Base-by-base conservation (phyloP, 2,797 vertebrate species). In the Enteromius trimaculatus region DNA sequence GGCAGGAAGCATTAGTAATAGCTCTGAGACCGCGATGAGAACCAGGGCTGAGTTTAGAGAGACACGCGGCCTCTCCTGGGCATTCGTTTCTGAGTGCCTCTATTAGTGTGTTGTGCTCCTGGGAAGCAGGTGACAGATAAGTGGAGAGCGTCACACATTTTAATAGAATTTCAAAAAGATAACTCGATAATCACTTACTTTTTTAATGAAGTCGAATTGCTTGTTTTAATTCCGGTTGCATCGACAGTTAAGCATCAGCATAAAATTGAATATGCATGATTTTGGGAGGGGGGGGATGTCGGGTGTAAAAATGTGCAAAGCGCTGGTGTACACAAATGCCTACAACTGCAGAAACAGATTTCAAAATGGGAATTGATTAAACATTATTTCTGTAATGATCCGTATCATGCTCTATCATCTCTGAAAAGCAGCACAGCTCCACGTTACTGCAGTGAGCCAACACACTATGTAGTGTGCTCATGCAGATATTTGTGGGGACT, bases 111-210 rank as follows among this genome's bases (percentile, higher is more conserved):
- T 90, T 79, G 88, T 88, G 91, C 94, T 92, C 94, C 82, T 89
- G 95, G 94, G 95, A 95, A 90, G 90, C 93, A 95, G 95, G 94
- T 95, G 94, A 95, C 93, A 94, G 95, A 96, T 94, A 95, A 94
- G 94, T 93, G 92, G 87, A 88, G 92, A 92, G 92, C 91, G 91
- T 90, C 92, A 92, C 93, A 93, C 93, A 90, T 94, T 95, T 95
- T 95, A 96, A 95, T 95, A 94, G 94, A 95, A 94, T 94, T 95
- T 94, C 92, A 94, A 93, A 95, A 95, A 93, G 94, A 95, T 95
- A 95, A 95, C 93, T 93, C 92, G 93, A 95, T 95, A 95, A 95
- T 95, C 92, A 93, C 94, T 95, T 92, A 93, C 93, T 93, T 91
- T 91, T 93, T 94, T 95, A 95, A 95, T 95, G 94, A 95, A 95